These are phyloP conservation scores for Cephus pulcher DNA, from an alignment of 2,888 invertebrate species.

Conservation along the genomic window DNA sequence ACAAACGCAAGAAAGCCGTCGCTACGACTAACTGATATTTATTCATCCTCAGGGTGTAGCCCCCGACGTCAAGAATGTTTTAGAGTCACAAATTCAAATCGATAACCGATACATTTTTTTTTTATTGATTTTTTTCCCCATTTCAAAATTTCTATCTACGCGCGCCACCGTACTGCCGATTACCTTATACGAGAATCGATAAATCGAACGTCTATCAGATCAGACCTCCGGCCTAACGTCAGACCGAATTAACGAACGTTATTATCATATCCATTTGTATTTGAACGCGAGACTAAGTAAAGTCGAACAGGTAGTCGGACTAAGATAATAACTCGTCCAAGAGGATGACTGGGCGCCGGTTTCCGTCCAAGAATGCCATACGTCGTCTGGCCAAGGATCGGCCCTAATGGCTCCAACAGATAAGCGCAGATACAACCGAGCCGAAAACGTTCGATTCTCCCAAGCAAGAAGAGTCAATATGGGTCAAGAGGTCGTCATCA, in stretches of 20 bases:
- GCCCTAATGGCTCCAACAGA: conserved; percentile 41
- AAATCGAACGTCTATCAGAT: background rate
- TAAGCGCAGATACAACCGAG: conserved; percentile 32
- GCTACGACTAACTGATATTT: no score
- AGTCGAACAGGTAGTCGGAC: conserved; percentile 31
- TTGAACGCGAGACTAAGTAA: background rate
- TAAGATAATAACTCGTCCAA: conserved; percentile 55
- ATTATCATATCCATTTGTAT: conserved; percentile 6
- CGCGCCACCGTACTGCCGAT: background rate
- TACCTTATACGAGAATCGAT: background rate
- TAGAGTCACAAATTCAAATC: background rate
- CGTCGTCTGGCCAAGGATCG: conserved; percentile 29
- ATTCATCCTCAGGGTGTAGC: no score
- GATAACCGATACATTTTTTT: background rate
- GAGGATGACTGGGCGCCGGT: conserved; percentile 53
- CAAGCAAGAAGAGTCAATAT: background rate
- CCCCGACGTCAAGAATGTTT: background rate
- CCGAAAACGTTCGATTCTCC: conserved; percentile 16
- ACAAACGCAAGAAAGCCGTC: no score
- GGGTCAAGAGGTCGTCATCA: no score
- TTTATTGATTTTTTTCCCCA: background rate
- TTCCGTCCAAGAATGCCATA: conserved; percentile 53
- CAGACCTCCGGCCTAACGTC: background rate
- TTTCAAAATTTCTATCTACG: background rate
- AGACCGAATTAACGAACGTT: background rate